Conservation (phyloP, 2,888 invertebrate genomes). For the Phanerotoma sp. region DNA sequence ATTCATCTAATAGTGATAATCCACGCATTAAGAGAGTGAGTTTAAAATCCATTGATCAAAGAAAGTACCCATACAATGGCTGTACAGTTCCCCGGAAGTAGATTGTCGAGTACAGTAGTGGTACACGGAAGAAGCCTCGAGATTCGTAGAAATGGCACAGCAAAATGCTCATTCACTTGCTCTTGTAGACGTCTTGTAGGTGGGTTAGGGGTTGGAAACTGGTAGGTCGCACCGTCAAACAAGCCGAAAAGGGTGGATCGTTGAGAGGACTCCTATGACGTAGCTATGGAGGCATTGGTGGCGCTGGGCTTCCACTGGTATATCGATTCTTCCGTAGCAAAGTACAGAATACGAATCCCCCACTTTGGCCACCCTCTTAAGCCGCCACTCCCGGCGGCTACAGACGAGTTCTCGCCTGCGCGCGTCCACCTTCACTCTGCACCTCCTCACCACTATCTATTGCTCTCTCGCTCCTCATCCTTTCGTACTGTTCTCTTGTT, state of each 20-base stretch:
- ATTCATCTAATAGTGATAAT: not conserved
- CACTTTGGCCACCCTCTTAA: slow-evolving; percentile 23
- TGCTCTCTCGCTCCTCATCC: slow-evolving; percentile 38
- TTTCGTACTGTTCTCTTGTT: slow-evolving; percentile 34
- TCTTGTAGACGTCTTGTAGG: slow-evolving; percentile 9
- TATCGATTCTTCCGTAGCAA: slow-evolving; percentile 51
- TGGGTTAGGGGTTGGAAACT: slow-evolving; percentile 17
- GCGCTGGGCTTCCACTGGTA: slow-evolving; percentile 52
- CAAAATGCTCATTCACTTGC: slow-evolving; percentile 29
- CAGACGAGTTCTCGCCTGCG: slow-evolving; percentile 7
- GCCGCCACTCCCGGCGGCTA: slow-evolving; percentile 22
- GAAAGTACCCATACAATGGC: slow-evolving; percentile 19
- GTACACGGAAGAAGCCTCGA: not conserved
- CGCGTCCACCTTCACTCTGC: slow-evolving; percentile 2
- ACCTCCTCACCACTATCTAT: slow-evolving; percentile 37
- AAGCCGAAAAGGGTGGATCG: slow-evolving; percentile 36
- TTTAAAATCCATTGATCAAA: slow-evolving; percentile 17
- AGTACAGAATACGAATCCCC: slow-evolving; percentile 33
- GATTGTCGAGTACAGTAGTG: slow-evolving; percentile 18
- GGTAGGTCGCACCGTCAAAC: slow-evolving; percentile 18
- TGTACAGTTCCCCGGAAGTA: slow-evolving; percentile 15
- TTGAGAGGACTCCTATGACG: slow-evolving; percentile 53
- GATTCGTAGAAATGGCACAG: slow-evolving; percentile 4
- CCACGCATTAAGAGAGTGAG: slow-evolving; percentile 8
- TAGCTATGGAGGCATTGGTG: slow-evolving; percentile 53